These are phyloP conservation scores for Ladona fulva DNA, from an alignment of 1,140 invertebrate genomes.

Conservation along the genomic window DNA sequence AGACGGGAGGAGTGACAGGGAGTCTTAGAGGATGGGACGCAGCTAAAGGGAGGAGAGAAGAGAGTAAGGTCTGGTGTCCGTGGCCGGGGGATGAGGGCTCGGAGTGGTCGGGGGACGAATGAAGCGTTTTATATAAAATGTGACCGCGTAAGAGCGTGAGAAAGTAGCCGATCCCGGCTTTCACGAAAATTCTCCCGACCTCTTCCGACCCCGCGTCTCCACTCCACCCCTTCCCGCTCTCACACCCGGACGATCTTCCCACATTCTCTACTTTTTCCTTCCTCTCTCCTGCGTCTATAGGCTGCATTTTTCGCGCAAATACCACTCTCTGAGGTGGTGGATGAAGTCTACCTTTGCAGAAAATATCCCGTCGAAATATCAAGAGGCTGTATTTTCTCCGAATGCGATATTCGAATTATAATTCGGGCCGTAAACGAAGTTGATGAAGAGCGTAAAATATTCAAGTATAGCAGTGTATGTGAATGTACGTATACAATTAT, in stretches of 20 bases:
- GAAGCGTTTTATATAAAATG: constrained; percentile 3
- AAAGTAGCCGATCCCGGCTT: neutral
- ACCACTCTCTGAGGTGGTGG: too few species aligned
- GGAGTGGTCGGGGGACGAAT: neutral
- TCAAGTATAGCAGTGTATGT: too few species aligned
- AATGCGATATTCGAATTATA: too few species aligned
- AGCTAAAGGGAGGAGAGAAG: neutral
- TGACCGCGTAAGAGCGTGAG: neutral
- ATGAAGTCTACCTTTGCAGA: too few species aligned
- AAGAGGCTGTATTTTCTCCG: too few species aligned
- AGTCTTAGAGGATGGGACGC: neutral
- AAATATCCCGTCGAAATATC: too few species aligned
- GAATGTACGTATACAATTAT: too few species aligned
- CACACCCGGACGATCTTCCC: neutral
- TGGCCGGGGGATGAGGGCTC: neutral
- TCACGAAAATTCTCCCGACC: neutral
- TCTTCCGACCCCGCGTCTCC: neutral
- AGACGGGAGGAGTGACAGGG: neutral
- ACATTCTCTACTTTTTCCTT: too few species aligned
- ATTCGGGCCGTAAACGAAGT: too few species aligned
- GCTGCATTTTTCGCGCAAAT: too few species aligned
- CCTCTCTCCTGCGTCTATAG: too few species aligned
- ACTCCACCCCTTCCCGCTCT: neutral
- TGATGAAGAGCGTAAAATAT: too few species aligned
- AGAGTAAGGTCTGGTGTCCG: neutral